Base-by-base conservation (phyloP, 2,113 vertebrate species). In the Pontoporia blainvillei region DNA sequence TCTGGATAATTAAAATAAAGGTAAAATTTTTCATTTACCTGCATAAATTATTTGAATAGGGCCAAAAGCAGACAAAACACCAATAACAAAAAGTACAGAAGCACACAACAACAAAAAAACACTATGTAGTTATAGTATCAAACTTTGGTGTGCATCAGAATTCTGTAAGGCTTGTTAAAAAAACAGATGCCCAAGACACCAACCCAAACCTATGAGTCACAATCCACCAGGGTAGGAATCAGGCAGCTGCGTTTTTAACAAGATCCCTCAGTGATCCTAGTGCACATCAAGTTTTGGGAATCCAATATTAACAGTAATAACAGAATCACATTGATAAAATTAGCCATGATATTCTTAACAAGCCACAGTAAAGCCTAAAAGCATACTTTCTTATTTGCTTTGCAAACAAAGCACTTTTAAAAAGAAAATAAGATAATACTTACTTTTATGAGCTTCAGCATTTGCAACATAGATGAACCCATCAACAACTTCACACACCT, bases 391-490 rank as follows among this genome's bases (percentile, higher is more conserved):
- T 59, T 66, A 75, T 44, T 95, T 94, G 23, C 5, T 86, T 75
- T 86, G 4, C 11, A 95, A 69, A 86, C 27, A 90, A 67, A 69
- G 54, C 34, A 6, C n/a, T 93, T 96, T 96, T 44, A 52, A 12
- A 87, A 97, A 79, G 73, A 34, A 91, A 46, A 83, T 0, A 52
- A 94, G 9, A 96, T 87, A 76, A 4, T 6, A 49, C 98, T 98
- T 98, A 99, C 99, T 98, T 98, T 97, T 99, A 8, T 98, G 98
- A 78, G 97, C 97, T 98, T 99, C 99, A 34, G 99, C 99, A 96
- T 99, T 99, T 83, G 99, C 99, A 72, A 99, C 99, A 62, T 99
- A 99, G 98, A 99, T 99, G 98, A 99, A 99, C 34, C 99, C 99
- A 90, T 99, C 98, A 66, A 99, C 99, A 36, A 98, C 98, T 96